phyloP scores from a whole-genome alignment of 2,113 vertebrate species.

The Neogobius melanostomus region DNA sequence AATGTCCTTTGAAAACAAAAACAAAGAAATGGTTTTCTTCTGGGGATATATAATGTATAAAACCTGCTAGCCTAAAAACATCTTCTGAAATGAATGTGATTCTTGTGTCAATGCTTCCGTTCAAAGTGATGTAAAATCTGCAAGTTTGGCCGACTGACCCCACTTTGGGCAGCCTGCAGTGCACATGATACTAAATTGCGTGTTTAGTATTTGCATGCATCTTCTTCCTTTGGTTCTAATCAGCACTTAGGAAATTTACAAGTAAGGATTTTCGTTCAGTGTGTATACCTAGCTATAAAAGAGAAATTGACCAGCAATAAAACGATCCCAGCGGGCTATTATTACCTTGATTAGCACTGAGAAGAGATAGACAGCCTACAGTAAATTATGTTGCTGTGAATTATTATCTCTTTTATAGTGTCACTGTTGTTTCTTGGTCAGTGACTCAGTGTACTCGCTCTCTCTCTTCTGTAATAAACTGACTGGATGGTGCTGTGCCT shows the following conservation, averaged over 20 bases:
- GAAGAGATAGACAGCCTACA: not conserved
- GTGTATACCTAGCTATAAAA: not conserved
- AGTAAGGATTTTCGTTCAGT: not conserved
- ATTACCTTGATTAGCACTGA: not conserved
- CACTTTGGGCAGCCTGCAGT: no score
- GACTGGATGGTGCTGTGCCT: not conserved
- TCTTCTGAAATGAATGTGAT: no score
- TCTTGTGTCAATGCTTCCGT: no score
- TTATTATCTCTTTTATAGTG: constrained; percentile 8
- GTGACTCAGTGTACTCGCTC: not conserved
- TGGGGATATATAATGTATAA: no score
- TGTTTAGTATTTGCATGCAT: no score
- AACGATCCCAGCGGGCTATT: not conserved
- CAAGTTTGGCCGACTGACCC: no score
- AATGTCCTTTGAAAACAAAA: no score
- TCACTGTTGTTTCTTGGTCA: constrained; percentile 2
- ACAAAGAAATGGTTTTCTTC: no score
- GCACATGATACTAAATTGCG: no score
- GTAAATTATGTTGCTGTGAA: not conserved
- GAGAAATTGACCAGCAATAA: not conserved
- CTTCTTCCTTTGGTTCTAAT: not conserved
- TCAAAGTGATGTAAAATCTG: no score
- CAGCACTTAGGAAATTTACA: not conserved
- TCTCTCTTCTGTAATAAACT: not conserved
- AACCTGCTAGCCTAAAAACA: no score